A percentile compares a stretch with the other conserved stretches of the same genome.
These are phyloP conservation scores for Tangara arthus DNA, from an alignment of 2,797 vertebrate genomes.

Conservation along the genomic window DNA sequence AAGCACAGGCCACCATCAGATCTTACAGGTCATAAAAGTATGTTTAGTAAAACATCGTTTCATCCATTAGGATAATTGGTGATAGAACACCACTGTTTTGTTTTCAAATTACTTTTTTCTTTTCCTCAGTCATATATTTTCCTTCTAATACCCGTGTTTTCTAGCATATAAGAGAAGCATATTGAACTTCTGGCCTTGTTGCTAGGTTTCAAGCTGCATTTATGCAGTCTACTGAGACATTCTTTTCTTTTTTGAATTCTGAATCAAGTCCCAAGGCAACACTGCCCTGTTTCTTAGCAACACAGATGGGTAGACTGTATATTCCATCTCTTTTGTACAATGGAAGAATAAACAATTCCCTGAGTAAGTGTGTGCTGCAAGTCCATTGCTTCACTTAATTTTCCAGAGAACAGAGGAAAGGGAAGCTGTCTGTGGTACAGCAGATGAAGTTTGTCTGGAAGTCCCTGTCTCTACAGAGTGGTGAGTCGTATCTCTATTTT, in stretches of 20 bases:
- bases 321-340: slow-evolving; percentile 19
- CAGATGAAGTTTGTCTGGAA: background rate
- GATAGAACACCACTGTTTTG: background rate
- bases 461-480: background rate
- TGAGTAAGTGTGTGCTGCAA: background rate
- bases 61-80: background rate
- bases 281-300: slow-evolving; percentile 71
- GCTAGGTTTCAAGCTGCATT: slow-evolving; percentile 65
- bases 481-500: background rate
- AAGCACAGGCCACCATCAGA: background rate
- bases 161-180: slow-evolving; percentile 15
- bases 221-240: slow-evolving; percentile 34
- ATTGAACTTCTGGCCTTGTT: slow-evolving; percentile 43
- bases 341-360: slow-evolving; percentile 23
- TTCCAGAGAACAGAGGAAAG: background rate
- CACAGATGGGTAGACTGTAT: slow-evolving; percentile 31
- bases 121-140: background rate
- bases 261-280: slow-evolving; percentile 55
- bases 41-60: background rate
- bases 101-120: background rate
- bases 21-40: background rate
- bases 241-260: slow-evolving; percentile 46
- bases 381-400: background rate
- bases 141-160: slow-evolving; percentile 7
- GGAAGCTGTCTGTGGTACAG: background rate